Evolutionary conservation across 2,113 vertebrate genomes (phyloP).

Genomic region (Lipotes vexillifer): DNA sequence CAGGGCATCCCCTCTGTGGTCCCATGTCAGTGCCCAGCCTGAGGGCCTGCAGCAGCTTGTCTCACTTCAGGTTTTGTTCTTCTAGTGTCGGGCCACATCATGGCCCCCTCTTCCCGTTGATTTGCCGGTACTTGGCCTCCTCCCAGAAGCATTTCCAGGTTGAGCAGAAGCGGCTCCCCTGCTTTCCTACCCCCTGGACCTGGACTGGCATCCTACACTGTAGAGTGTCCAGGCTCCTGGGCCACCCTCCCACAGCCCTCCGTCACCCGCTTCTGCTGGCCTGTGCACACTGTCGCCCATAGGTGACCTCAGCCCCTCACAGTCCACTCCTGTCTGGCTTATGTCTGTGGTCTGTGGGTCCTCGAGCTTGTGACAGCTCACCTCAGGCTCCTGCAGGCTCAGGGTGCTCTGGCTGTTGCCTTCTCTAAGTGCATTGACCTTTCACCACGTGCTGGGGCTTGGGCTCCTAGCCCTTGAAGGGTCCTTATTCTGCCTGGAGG

Average conservation of each 20-base stretch:
- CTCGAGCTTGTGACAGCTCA: neutral
- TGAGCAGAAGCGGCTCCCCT: neutral
- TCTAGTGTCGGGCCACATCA: neutral
- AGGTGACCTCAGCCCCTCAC: neutral
- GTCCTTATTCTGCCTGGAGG: neutral
- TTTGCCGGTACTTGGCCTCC: neutral
- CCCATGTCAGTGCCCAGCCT: accelerated
- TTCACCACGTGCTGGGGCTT: neutral
- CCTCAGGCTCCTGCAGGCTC: neutral
- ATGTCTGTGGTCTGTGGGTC: neutral
- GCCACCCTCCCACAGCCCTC: neutral
- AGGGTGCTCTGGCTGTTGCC: too few species aligned
- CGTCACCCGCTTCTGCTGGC: too few species aligned
- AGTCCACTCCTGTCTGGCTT: neutral
- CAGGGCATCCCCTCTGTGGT: too few species aligned
- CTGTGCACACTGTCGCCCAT: neutral
- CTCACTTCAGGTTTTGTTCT: neutral
- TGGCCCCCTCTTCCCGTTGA: neutral
- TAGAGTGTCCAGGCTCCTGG: neutral
- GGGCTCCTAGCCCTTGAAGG: neutral
- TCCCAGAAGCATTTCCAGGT: neutral
- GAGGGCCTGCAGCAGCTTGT: too few species aligned
- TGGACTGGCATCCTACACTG: neutral
- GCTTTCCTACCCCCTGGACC: neutral
- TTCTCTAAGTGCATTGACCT: neutral